Percentiles rank a stretch among this genome's conserved stretches.
phyloP scores from a whole-genome alignment of 2,888 invertebrate species.

The Allolobophora icterica region DNA sequence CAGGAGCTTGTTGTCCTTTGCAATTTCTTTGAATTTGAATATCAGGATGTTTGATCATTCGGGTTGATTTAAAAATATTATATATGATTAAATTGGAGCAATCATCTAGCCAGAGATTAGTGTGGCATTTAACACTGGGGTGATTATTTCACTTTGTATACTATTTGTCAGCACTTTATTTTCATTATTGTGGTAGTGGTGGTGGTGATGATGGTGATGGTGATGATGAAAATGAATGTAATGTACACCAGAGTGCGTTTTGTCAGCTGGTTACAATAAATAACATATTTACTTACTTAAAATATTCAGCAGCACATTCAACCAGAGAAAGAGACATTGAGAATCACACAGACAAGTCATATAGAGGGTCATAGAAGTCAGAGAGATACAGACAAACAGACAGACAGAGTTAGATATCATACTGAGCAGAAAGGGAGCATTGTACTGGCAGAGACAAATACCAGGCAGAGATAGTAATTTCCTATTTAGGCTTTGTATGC shows the following conservation, averaged over 20 bases:
- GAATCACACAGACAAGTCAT: neutral
- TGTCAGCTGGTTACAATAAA: too few relatives aligned
- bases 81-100: too few relatives aligned
- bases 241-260: too few relatives aligned
- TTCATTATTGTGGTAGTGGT: too few relatives aligned
- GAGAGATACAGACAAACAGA: neutral
- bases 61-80: neutral
- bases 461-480: neutral
- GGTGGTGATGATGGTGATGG: neutral
- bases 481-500: neutral
- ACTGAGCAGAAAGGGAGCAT: neutral
- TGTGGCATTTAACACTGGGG: neutral
- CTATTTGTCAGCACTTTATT: too few relatives aligned
- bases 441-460: constrained; percentile 3
- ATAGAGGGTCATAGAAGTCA: neutral
- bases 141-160: neutral
- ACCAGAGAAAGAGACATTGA: neutral
- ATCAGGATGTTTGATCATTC: neutral
- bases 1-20: neutral
- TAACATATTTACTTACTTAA: too few relatives aligned
- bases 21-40: neutral
- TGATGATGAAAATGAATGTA: neutral
- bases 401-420: neutral
- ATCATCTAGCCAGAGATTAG: neutral
- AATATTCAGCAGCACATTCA: neutral